Percentiles rank a stretch among this genome's conserved stretches.
Conservation (phyloP, 2,888 invertebrate species). For the Synergus umbraculus region DNA sequence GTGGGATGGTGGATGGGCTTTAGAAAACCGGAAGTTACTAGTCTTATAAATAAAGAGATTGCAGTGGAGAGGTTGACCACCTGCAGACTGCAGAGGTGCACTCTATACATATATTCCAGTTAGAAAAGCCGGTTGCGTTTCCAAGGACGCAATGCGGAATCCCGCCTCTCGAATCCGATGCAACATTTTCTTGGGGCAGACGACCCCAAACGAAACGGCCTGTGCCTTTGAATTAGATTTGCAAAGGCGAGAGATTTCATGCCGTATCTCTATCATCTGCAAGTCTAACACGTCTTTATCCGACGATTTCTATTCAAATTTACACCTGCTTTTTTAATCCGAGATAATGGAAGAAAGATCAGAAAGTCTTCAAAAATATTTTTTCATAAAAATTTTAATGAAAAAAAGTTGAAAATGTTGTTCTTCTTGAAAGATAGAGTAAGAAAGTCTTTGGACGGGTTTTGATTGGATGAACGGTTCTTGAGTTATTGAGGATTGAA, state of each 20-base stretch:
- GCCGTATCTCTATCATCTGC: slow-evolving; percentile 5
- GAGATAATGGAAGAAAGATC: not conserved
- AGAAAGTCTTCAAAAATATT: not conserved
- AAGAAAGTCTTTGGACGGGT: not conserved
- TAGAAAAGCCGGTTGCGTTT: slow-evolving; percentile 48
- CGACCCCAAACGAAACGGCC: slow-evolving; percentile 8
- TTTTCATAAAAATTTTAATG: too few relatives aligned
- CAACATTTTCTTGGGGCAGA: slow-evolving; percentile 7
- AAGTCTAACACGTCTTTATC: slow-evolving; percentile 21
- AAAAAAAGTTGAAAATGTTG: too few relatives aligned
- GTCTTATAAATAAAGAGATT: slow-evolving; percentile 32
- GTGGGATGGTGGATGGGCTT: slow-evolving; percentile 20
- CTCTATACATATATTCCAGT: slow-evolving; percentile 24
- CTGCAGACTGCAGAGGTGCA: slow-evolving; percentile 52
- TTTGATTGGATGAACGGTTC: not conserved
- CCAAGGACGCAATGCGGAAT: slow-evolving; percentile 75
- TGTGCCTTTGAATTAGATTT: slow-evolving; percentile 14
- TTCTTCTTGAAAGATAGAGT: not conserved
- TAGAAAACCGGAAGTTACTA: slow-evolving; percentile 38
- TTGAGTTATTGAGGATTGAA: not conserved
- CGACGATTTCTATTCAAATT: slow-evolving; percentile 3
- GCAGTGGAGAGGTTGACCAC: slow-evolving; percentile 50
- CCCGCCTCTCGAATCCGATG: slow-evolving; percentile 18
- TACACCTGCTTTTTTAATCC: not conserved
- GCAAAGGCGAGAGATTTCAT: not conserved